These are phyloP conservation scores for Mya arenaria DNA, from an alignment of 1,140 invertebrate species.

Conservation along the genomic window DNA sequence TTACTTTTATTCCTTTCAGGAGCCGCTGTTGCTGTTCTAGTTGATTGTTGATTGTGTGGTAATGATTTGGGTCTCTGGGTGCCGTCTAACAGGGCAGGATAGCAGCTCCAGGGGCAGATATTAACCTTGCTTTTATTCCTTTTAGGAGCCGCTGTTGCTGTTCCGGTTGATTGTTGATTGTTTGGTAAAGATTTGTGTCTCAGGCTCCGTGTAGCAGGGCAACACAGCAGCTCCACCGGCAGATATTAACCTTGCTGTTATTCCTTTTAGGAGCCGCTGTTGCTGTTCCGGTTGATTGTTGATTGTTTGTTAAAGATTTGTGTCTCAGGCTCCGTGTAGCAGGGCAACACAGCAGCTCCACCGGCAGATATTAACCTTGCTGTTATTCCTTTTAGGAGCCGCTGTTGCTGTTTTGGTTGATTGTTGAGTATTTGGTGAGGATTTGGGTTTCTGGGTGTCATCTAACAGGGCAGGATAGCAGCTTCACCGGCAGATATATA, in stretches of 20 bases:
- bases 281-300: background rate
- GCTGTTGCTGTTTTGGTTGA: background rate
- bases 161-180: background rate
- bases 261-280: background rate
- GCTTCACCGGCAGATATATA: no score
- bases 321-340: background rate
- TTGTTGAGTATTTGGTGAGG: slow-evolving; percentile 37
- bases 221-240: background rate
- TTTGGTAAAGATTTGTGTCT: slow-evolving; percentile 86
- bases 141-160: background rate
- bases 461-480: background rate
- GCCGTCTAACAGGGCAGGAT: no score
- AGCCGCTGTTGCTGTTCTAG: background rate
- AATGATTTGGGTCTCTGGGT: slow-evolving; percentile 87
- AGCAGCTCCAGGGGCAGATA: background rate
- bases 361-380: background rate
- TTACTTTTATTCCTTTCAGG: background rate
- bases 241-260: background rate
- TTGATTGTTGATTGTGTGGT: slow-evolving; percentile 9
- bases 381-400: background rate
- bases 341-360: background rate
- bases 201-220: no score
- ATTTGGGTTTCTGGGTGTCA: slow-evolving; percentile 86
- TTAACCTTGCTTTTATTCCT: background rate
- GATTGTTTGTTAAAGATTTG: slow-evolving; percentile 83